Percentiles rank a stretch among this genome's conserved stretches.
Evolutionary conservation across 2,113 vertebrate genomes (phyloP).

Genomic region (Hystrix brachyura): DNA sequence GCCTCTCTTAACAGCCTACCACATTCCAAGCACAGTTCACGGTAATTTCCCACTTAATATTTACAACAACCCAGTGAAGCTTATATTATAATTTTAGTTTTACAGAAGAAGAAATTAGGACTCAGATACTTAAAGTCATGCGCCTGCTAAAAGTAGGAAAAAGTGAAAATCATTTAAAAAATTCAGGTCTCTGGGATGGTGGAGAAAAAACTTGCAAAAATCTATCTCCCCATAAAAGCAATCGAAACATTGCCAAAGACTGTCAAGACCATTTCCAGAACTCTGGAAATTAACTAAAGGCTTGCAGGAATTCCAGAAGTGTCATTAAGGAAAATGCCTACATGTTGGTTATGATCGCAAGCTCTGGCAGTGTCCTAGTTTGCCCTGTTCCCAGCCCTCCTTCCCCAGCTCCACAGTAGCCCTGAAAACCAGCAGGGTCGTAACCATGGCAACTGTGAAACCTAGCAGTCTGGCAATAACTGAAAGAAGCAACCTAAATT

Average conservation of each 20-base stretch:
- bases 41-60: background rate
- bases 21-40: background rate
- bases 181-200: background rate
- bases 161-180: background rate
- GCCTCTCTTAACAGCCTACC: background rate
- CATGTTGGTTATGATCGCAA: background rate
- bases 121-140: background rate
- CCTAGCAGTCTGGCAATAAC: background rate
- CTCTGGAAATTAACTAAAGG: background rate
- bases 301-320: background rate
- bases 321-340: background rate
- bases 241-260: background rate
- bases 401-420: background rate
- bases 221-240: background rate
- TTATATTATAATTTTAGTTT: constrained; percentile 17
- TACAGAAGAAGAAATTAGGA: constrained; percentile 9
- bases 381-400: background rate
- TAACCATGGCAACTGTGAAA: background rate
- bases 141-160: background rate
- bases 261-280: background rate
- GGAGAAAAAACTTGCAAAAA: background rate
- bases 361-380: background rate
- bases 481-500: background rate
- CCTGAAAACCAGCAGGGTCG: background rate
- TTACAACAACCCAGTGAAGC: background rate